Percentiles rank a stretch among this genome's conserved stretches.
phyloP scores from a whole-genome alignment of 2,113 vertebrate species.

The Jacana jacana region DNA sequence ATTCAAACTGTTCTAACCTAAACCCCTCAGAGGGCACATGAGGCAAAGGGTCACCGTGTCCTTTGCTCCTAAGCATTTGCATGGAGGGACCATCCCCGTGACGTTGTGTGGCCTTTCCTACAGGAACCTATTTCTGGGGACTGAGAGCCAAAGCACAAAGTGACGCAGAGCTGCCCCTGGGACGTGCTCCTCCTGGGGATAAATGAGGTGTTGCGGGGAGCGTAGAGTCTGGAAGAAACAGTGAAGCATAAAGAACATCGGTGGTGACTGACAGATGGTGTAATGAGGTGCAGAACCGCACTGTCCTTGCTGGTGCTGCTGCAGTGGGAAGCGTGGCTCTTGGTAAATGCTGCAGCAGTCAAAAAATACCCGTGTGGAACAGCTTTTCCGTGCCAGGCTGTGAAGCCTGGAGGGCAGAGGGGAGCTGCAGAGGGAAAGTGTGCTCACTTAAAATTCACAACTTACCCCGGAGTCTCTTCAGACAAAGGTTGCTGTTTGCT shows the following conservation, averaged over 20 bases:
- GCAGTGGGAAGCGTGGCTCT: not conserved
- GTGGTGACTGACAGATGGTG: not conserved
- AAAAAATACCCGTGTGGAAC: not conserved
- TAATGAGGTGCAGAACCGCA: not conserved
- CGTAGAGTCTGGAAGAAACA: not conserved
- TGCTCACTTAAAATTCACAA: not conserved
- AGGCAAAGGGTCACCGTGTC: not conserved
- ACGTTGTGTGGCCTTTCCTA: not conserved
- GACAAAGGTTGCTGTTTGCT: not conserved
- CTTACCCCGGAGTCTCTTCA: not conserved
- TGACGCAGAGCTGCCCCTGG: not conserved
- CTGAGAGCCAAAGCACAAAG: not conserved
- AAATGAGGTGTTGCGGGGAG: not conserved
- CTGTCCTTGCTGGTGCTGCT: not conserved
- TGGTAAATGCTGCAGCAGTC: not conserved
- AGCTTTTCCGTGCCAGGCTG: not conserved
- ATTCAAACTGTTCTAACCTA: not conserved
- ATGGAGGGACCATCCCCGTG: rapidly evolving
- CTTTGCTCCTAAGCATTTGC: not conserved
- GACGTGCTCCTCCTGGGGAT: not conserved
- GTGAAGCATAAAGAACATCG: not conserved
- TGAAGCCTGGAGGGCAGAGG: not conserved
- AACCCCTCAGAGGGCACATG: not conserved
- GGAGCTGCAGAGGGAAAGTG: not conserved
- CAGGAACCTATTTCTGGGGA: not conserved